phyloP scores from a whole-genome alignment of 37 sponge, comb jelly and placozoan species.

The Haliclona indistincta region DNA sequence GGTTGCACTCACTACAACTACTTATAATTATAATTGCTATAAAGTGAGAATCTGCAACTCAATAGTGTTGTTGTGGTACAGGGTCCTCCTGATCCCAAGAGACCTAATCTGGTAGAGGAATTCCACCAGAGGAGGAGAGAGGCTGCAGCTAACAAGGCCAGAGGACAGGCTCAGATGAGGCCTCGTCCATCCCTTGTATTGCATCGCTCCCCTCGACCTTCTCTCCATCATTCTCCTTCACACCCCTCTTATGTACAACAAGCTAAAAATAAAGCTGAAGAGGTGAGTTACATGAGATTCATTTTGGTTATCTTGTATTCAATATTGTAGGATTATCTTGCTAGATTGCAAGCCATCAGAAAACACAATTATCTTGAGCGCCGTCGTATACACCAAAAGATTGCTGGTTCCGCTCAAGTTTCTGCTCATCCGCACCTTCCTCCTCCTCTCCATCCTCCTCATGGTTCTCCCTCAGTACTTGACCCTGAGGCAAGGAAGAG shows the following conservation, averaged over 20 bases:
- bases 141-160: slow-evolving; percentile 85
- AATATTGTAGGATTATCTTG: slow-evolving; percentile 76
- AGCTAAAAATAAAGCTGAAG: slow-evolving; percentile 7
- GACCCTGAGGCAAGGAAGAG: slow-evolving; percentile 77
- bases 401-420: not conserved
- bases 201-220: not conserved
- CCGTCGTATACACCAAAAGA: slow-evolving; percentile 70
- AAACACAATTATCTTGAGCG: slow-evolving; percentile 83
- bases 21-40: too few relatives aligned
- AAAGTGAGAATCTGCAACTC: too few relatives aligned
- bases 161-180: slow-evolving; percentile 44
- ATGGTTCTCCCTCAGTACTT: not conserved
- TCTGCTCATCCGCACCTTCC: not conserved
- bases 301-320: not conserved
- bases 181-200: not conserved
- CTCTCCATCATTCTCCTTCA: not conserved
- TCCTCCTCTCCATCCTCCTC: not conserved
- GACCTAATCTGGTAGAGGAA: slow-evolving; percentile 64
- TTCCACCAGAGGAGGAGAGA: slow-evolving; percentile 66
- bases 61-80: too few relatives aligned
- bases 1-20: too few relatives aligned
- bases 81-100: too few relatives aligned
- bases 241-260: not conserved
- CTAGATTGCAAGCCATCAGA: slow-evolving; percentile 82
- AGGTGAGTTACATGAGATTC: not conserved